Evolutionary conservation across 1,140 invertebrate species (phyloP), one percentile per base, ranked within the genome.

Genomic region (Centruroides sculpturatus): DNA sequence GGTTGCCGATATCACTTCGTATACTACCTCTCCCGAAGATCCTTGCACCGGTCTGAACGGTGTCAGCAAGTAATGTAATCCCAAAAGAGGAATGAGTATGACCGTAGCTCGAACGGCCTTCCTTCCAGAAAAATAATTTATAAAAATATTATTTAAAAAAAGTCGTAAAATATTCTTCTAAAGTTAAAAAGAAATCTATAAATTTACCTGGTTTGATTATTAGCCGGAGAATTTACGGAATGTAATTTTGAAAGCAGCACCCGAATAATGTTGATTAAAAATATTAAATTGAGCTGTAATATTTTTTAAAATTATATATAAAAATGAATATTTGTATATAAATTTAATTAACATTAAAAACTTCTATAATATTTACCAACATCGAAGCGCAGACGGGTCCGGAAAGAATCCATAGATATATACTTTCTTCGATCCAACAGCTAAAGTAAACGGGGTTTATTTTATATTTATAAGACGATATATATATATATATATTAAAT

Each of bases 201-300:
- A 36, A 12, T n/a, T 47, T 59, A 76, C 75, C 69, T 72, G 46
- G 72, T 74, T 62, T 76, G 72, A 49, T 71, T 67, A 2, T 72
- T 71, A 56, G 77, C 75, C 11, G 74, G 73, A 12, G 71, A 72
- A 66, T 72, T 73, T 35, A 76, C 71, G 67, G 83, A 83, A 68
- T 85, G 79, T 57, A 95, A 75, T 73, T 96, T 96, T 5, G 85
- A 84, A 46, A 92, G 81, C 13, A 96, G 79, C 5, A 96, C 89
- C 59, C 91, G 80, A 54, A 96, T 85, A 68, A 97, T 96, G 76
- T 95, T 96, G 73, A 88, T 85, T 47, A 97, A 81, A 74, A 97
- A 96, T 57, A 87, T 76, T 23, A 94, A 76, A 75, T 95, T 96
- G 46, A 92, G 77, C 67, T 77, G 66, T 35, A 70, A 67, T 57